Base-by-base conservation (phyloP, 2,113 vertebrate genomes). In the Perca fluviatilis region DNA sequence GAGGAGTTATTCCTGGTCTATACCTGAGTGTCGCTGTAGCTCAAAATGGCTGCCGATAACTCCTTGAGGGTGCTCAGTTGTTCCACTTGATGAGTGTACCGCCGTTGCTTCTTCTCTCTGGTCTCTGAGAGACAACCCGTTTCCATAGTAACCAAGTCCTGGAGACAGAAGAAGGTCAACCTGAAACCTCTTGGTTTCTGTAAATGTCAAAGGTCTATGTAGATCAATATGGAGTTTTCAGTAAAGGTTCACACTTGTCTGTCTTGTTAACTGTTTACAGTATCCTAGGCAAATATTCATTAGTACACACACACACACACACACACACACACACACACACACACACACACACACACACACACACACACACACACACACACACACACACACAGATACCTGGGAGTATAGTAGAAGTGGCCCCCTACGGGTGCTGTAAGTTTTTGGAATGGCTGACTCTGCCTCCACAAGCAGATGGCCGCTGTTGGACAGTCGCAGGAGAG, bases 391-490 rank as follows among this genome's bases (percentile, higher is more conserved):
- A 14, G 14, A 46, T 61, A 91, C 91, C 87, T 89, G 94, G 2
- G 96, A 96, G 76, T 95, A 96, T 1, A 97, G 95, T 47, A 95
- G 76, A 10, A 96, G 90, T 0, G 85, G 89, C 0, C 94, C 95
- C 49, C 85, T 95, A n/a, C 95, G 95, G 15, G 94, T 97, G 81
- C 95, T 96, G 84, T 94, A 96, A 0, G 95, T 96, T 94, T 96
- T 96, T n/a, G 96, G 95, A 62, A 96, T 94, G 2, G 47, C 69
- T 6, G 92, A 70, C n/a, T 85, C 83, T 60, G 83, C 90, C 40
- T 53, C 83, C 63, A 72, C 66, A 51, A 87, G 87, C 33, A 87
- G 80, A 21, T 47, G 90, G 15, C 85, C 94, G 23, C 95, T 93
- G 54, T 56, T 65, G 86, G 90, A 67, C 75, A 94, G 65, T 21